Evolutionary conservation across 2,797 vertebrate species (phyloP).

Genomic region (Pangasius krempfi): DNA sequence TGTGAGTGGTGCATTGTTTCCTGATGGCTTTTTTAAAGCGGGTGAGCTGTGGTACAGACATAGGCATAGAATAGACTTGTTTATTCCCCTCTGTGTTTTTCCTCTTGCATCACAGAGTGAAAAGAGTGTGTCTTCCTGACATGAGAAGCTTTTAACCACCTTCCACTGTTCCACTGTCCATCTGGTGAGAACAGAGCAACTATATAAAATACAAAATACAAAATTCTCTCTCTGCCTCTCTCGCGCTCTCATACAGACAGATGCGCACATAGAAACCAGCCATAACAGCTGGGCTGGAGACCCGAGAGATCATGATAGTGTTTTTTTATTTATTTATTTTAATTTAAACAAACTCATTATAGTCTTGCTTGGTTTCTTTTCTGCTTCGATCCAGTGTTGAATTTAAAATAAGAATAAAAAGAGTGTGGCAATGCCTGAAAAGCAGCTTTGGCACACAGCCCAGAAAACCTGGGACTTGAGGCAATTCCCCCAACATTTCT

Average conservation of each 20-base stretch:
- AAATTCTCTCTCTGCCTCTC: background rate
- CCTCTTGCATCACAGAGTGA: slow-evolving; percentile 20
- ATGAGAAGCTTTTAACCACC: slow-evolving; percentile 23
- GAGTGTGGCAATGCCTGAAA: slow-evolving; percentile 61
- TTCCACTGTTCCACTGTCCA: slow-evolving; percentile 36
- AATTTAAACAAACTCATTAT: slow-evolving; percentile 34
- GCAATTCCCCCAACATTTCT: slow-evolving; percentile 67
- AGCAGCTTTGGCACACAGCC: slow-evolving; percentile 63
- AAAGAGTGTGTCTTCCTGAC: slow-evolving; percentile 8
- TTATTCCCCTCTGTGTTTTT: slow-evolving; percentile 13
- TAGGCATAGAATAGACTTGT: slow-evolving; percentile 16
- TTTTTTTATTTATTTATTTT: slow-evolving; percentile 35
- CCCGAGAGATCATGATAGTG: background rate
- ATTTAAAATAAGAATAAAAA: slow-evolving; percentile 60
- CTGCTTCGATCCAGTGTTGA: slow-evolving; percentile 14
- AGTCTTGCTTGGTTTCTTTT: slow-evolving; percentile 31
- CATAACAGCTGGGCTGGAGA: slow-evolving; percentile 25
- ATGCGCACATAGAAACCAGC: background rate
- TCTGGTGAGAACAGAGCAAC: slow-evolving; percentile 18
- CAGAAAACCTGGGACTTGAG: slow-evolving; percentile 62
- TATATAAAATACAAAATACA: slow-evolving; percentile 32
- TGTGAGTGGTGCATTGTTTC: slow-evolving; percentile 46
- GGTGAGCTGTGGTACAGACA: slow-evolving; percentile 26
- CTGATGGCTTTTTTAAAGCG: slow-evolving; percentile 27
- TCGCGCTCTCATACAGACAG: background rate